Evolutionary conservation across 1,140 invertebrate genomes (phyloP).

Genomic region (Copidosoma floridanum): DNA sequence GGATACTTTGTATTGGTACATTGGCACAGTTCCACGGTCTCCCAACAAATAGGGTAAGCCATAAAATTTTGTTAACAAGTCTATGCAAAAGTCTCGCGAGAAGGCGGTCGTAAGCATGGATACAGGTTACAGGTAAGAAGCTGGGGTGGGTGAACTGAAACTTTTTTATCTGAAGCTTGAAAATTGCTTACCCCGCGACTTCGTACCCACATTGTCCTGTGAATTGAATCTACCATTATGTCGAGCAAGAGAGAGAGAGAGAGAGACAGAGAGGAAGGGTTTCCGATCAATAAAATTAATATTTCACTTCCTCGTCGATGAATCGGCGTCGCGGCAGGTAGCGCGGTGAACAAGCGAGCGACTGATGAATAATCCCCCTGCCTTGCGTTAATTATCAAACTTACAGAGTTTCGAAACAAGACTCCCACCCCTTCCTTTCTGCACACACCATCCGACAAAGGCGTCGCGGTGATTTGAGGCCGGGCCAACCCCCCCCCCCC

Average conservation of each 20-base stretch:
- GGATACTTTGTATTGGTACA: no score
- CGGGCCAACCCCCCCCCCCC: background rate
- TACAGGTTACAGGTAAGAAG: background rate
- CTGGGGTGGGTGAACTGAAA: no score
- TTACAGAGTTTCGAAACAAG: conserved; percentile 1
- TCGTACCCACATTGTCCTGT: no score
- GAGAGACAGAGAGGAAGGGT: no score
- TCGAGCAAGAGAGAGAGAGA: no score
- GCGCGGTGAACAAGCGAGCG: background rate
- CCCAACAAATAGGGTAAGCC: no score
- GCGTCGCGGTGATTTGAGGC: background rate
- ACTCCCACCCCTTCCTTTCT: background rate
- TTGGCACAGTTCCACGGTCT: no score
- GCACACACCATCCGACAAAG: no score
- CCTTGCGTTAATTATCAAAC: conserved; percentile 16
- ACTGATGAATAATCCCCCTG: background rate
- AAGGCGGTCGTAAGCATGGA: conserved; percentile 12
- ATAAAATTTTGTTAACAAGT: background rate
- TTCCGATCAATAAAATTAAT: conserved; percentile 17
- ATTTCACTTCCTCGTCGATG: conserved; percentile 6
- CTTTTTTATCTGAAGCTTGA: no score
- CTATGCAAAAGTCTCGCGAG: background rate
- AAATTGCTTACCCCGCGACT: no score
- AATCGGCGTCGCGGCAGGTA: background rate
- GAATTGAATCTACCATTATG: no score